A percentile compares a stretch with the other conserved stretches of the same genome.
phyloP scores from a whole-genome alignment of 2,888 invertebrate genomes.

The Odontothrips loti region DNA sequence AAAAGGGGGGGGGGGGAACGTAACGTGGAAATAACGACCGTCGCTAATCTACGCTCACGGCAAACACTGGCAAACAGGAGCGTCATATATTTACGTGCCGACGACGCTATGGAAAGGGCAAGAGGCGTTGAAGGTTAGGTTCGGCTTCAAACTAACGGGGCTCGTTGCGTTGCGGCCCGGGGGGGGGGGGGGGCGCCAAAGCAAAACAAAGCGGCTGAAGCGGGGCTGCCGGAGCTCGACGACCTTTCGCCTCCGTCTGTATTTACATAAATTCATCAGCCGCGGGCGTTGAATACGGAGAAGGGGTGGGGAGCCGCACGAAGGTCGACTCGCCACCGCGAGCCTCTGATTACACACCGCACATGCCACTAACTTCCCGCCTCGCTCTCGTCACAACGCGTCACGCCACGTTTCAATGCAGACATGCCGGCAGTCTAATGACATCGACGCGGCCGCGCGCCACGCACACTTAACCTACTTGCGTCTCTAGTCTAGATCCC shows the following conservation, averaged over 20 bases:
- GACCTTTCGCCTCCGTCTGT: constrained; percentile 9
- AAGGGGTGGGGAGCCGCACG: neutral
- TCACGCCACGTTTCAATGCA: constrained; percentile 4
- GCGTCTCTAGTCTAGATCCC: too few species aligned
- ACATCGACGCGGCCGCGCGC: neutral
- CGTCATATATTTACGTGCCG: too few species aligned
- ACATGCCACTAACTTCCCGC: neutral
- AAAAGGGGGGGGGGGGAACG: too few species aligned
- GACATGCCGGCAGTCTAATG: neutral
- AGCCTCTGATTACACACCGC: neutral
- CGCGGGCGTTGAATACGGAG: neutral
- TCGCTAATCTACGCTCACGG: too few species aligned
- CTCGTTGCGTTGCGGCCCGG: too few species aligned
- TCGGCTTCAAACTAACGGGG: too few species aligned
- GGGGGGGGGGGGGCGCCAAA: too few species aligned
- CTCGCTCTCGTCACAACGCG: neutral
- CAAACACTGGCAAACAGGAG: too few species aligned
- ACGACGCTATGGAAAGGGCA: too few species aligned
- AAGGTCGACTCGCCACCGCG: neutral
- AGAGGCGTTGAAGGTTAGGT: too few species aligned
- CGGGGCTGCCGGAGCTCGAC: neutral
- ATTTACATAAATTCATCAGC: constrained; percentile 27
- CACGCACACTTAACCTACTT: neutral
- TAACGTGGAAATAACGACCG: too few species aligned
- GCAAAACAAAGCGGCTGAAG: too few species aligned